Evolutionary conservation across 2,113 vertebrate species (phyloP).

Genomic region (Rafetus swinhoei): DNA sequence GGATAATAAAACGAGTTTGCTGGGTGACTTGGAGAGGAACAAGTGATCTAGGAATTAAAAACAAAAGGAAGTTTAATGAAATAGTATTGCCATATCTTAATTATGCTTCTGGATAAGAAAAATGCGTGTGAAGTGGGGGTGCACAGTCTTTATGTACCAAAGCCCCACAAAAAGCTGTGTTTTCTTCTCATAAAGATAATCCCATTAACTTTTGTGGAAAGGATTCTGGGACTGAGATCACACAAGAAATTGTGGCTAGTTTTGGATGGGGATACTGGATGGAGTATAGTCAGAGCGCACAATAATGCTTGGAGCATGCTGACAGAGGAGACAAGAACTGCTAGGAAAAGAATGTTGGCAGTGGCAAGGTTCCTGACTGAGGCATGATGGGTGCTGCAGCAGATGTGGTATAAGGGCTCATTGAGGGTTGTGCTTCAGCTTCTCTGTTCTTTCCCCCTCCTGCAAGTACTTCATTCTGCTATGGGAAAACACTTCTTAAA

Average conservation of each 20-base stretch:
- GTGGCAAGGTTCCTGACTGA: not conserved
- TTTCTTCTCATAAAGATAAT: not conserved
- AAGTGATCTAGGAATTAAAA: constrained; percentile 86
- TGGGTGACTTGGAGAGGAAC: constrained; percentile 92
- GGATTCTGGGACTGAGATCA: not conserved
- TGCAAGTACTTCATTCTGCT: not conserved
- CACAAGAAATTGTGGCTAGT: not conserved
- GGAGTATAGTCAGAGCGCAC: not conserved
- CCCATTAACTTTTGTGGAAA: not conserved
- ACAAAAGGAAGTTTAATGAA: not conserved
- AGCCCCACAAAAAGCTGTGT: not conserved
- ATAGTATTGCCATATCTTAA: too few species aligned
- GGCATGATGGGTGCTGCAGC: not conserved
- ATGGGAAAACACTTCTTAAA: not conserved
- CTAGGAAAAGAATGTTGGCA: not conserved
- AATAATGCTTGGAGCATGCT: not conserved
- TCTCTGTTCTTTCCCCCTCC: not conserved
- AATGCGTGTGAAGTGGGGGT: not conserved
- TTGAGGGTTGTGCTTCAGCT: not conserved
- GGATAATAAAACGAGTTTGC: constrained; percentile 98
- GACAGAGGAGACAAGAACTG: not conserved
- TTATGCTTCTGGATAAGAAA: not conserved
- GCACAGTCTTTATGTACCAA: not conserved
- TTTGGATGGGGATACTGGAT: fast-evolving
- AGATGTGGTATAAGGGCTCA: not conserved